Evolutionary conservation across 2,888 invertebrate species (phyloP).

Genomic region (Odiellus spinosus): DNA sequence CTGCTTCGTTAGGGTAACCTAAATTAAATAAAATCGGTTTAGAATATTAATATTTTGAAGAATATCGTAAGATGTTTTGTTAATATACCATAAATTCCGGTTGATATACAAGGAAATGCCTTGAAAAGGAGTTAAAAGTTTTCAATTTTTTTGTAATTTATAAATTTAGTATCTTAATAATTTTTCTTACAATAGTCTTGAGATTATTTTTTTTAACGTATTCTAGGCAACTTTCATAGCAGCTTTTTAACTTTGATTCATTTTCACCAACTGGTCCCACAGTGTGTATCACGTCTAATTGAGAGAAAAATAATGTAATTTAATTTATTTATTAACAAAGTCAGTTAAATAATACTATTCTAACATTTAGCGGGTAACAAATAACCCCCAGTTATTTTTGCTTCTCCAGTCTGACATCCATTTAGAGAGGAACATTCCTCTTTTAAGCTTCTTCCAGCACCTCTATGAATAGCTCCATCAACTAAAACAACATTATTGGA

Average conservation of each 20-base stretch:
- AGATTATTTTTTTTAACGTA: slow-evolving; percentile 41
- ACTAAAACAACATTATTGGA: slow-evolving; percentile 39
- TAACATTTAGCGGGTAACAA: slow-evolving; percentile 67
- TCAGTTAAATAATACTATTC: slow-evolving; percentile 23
- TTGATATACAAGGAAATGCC: slow-evolving; percentile 77
- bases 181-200: slow-evolving; percentile 41
- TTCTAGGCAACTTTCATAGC: slow-evolving; percentile 52
- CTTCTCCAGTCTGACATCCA: slow-evolving; percentile 65
- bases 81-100: slow-evolving; percentile 58
- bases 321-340: too few species aligned
- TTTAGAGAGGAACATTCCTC: slow-evolving; percentile 51
- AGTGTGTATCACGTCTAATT: slow-evolving; percentile 71
- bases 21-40: slow-evolving; percentile 1
- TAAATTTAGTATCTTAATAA: slow-evolving; percentile 14
- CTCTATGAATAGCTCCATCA: slow-evolving; percentile 73
- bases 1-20: slow-evolving; percentile 60
- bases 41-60: too few species aligned
- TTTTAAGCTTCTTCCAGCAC: slow-evolving; percentile 49
- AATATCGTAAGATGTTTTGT: too few species aligned
- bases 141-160: slow-evolving; percentile 59
- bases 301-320: slow-evolving; percentile 3
- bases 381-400: slow-evolving; percentile 58
- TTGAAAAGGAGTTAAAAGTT: slow-evolving; percentile 23
- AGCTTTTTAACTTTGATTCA: slow-evolving; percentile 43
- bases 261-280: slow-evolving; percentile 68